A percentile compares a stretch with the other conserved stretches of the same genome.
These are phyloP conservation scores for Meandrusa payeni DNA, from an alignment of 2,888 invertebrate species.

Conservation along the genomic window DNA sequence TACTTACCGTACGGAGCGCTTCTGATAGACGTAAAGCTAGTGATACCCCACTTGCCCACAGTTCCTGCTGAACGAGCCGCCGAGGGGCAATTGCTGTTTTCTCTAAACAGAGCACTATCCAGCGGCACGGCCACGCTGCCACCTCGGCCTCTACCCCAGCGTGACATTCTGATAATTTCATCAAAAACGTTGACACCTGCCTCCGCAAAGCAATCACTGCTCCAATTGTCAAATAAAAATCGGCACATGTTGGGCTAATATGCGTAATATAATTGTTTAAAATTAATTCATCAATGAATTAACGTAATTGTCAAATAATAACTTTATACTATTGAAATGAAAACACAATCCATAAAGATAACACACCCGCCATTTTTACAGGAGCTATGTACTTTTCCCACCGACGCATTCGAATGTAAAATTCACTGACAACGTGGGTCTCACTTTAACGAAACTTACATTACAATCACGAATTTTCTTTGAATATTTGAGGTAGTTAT, in stretches of 20 bases:
- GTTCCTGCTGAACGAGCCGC: conserved; percentile 94
- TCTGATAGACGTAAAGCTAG: conserved; percentile 94
- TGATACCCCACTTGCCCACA: conserved; percentile 96
- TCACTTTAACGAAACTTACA: conserved; percentile 45
- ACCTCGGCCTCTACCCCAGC: conserved; percentile 82
- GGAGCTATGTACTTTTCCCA: conserved; percentile 67
- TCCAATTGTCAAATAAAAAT: conserved; percentile 58
- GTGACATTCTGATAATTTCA: conserved; percentile 82
- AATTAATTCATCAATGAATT: conserved; percentile 35
- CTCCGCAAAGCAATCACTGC: conserved; percentile 51
- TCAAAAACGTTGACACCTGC: conserved; percentile 73
- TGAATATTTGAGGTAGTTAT: conserved; percentile 67
- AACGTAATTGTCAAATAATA: conserved; percentile 46
- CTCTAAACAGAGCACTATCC: conserved; percentile 83
- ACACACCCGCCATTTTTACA: conserved; percentile 81
- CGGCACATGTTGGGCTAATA: conserved; percentile 51
- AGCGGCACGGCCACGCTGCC: conserved; percentile 83
- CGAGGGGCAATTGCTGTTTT: conserved; percentile 92
- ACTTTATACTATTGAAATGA: conserved; percentile 64
- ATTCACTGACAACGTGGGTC: conserved; percentile 37
- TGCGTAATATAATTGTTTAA: conserved; percentile 35
- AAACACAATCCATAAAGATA: conserved; percentile 77
- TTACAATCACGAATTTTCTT: conserved; percentile 54
- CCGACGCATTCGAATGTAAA: conserved; percentile 51
- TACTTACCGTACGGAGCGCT: conserved; percentile 86